Conservation (phyloP, 2,113 vertebrate species). For the Apus apus region DNA sequence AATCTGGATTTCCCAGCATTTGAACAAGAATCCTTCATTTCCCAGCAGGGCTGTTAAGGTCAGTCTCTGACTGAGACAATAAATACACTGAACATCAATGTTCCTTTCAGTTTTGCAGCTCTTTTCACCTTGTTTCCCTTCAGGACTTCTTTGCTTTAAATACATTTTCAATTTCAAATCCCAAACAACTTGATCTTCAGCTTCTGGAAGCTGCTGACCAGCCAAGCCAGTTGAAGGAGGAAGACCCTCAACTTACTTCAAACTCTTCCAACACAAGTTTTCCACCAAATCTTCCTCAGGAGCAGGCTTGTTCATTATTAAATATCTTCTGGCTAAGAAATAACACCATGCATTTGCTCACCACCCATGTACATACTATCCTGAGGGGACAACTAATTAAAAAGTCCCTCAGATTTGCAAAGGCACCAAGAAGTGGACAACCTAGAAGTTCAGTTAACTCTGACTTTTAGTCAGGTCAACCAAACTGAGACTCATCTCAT, state of each 20-base stretch:
- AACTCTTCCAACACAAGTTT: not conserved
- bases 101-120: not conserved
- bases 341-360: not conserved
- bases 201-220: not conserved
- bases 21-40: not conserved
- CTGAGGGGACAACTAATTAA: too few relatives aligned
- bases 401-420: too few relatives aligned
- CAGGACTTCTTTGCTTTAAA: not conserved
- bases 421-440: too few relatives aligned
- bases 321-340: too few relatives aligned
- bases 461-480: not conserved
- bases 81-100: not conserved
- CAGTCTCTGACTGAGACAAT: not conserved
- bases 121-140: not conserved
- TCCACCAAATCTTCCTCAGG: not conserved
- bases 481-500: not conserved
- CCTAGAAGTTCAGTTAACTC: too few relatives aligned
- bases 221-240: not conserved
- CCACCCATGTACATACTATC: too few relatives aligned
- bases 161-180: not conserved
- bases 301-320: not conserved
- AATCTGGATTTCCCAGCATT: conserved; percentile 9
- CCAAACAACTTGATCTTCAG: not conserved
- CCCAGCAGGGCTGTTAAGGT: not conserved
- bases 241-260: not conserved